Base-by-base conservation (phyloP, 2,797 vertebrate genomes). In the Phrynocephalus guinanensis region DNA sequence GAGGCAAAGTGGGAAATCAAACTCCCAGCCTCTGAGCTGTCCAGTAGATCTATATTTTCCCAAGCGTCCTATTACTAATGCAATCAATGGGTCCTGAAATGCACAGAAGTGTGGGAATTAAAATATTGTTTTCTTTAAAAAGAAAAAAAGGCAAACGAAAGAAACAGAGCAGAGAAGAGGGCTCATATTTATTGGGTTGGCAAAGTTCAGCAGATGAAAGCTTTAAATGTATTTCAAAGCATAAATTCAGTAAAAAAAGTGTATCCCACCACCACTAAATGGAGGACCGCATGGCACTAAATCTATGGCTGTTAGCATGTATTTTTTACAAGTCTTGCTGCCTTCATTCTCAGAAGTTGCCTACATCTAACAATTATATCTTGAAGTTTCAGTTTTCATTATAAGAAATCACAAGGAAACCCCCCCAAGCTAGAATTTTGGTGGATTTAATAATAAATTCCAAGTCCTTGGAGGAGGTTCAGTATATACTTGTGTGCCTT, bases 11-110 rank as follows among this genome's bases (percentile, higher is more conserved):
- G 52, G 52, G 52, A 13, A 56, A 56, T 56, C 52, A 56, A 10
- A 56, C 52, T 56, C 52, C 52, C 52, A 56, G 13, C 52, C 8
- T 56, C 6, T 56, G 52, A 56, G 52, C 52, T 52, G 10, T 52
- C 50, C 10, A 10, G 50, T 10, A 52, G 50, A 82, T 87, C 79
- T 80, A 63, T 76, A 44, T 93, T 93, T 50, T 28, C 81, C 44
- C 33, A 11, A 87, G 20, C 44, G 22, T 75, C 83, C 87, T 89
- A 71, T 63, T 89, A 56, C 22, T 73, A 63, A 82, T 88, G 50
- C 81, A 90, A 82, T 91, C 85, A 90, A 83, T 93, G 88, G 73
- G 63, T 84, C n/a, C 67, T 56, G 84, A 81, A 88, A 71, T 85
- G 75, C 48, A 85, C 82, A 63, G 79, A 56, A 73, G 82, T 48